phyloP scores from a whole-genome alignment of 2,113 vertebrate species.

The Mirza zaza region DNA sequence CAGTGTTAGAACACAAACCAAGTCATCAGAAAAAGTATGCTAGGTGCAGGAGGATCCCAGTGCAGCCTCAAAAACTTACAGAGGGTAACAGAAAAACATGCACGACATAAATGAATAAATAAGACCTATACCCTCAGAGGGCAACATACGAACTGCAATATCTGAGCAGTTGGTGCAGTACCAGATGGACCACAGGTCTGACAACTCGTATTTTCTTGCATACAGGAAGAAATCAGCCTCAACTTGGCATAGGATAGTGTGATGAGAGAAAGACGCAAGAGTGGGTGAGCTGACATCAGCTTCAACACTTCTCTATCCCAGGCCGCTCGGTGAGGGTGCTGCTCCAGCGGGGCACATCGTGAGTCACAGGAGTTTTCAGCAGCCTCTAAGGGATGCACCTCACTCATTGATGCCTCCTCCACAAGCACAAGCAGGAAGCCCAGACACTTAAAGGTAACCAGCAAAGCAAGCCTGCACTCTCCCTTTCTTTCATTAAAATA shows the following conservation, averaged over 20 bases:
- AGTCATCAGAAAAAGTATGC: not conserved
- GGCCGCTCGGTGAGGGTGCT: not conserved
- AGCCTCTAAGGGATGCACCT: not conserved
- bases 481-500: not conserved
- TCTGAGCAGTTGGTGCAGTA: not conserved
- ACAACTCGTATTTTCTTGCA: not conserved
- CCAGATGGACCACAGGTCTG: not conserved
- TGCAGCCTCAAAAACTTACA: not conserved
- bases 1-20: not conserved
- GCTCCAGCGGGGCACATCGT: accelerated
- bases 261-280: not conserved
- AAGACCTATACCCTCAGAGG: not conserved
- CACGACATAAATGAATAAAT: not conserved
- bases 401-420: not conserved
- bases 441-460: not conserved
- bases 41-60: not conserved
- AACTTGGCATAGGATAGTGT: not conserved
- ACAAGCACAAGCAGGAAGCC: not conserved
- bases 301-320: not conserved
- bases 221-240: not conserved
- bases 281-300: not conserved
- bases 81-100: not conserved
- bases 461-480: not conserved
- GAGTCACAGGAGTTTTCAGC: not conserved
- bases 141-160: not conserved